Evolutionary conservation across 2,797 vertebrate species (phyloP).

Genomic region (Catharus ustulatus): DNA sequence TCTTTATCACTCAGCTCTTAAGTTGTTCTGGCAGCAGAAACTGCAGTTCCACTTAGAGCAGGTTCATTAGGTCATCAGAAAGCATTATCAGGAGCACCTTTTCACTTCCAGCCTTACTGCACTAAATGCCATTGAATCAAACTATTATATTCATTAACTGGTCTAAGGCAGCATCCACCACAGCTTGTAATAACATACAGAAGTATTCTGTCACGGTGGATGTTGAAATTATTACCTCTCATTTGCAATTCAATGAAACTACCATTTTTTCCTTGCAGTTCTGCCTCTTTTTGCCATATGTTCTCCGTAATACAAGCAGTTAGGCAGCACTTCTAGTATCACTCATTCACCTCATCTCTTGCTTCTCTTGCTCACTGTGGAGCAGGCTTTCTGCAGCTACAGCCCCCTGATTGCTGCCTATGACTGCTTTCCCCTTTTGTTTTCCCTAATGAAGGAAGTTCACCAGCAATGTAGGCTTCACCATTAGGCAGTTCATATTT

Average conservation of each 20-base stretch:
- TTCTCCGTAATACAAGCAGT: neutral
- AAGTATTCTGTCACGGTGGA: neutral
- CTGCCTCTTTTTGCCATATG: neutral
- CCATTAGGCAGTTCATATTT: neutral
- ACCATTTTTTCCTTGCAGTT: neutral
- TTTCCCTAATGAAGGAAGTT: neutral
- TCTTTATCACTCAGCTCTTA: conserved; percentile 8
- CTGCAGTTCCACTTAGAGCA: neutral
- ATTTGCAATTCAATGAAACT: conserved; percentile 16
- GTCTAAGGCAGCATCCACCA: neutral
- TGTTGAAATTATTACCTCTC: conserved; percentile 14
- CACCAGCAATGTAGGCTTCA: neutral
- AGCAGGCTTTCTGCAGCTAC: neutral
- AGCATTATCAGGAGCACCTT: neutral
- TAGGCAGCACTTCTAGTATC: neutral
- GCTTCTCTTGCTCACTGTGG: neutral
- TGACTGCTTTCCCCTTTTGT: neutral
- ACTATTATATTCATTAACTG: neutral
- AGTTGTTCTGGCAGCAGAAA: conserved; percentile 20
- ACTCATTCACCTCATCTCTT: neutral
- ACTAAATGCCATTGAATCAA: neutral
- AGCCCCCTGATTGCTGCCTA: neutral
- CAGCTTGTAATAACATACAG: neutral
- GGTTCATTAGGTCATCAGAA: conserved; percentile 15
- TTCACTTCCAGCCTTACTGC: neutral